phyloP scores from a whole-genome alignment of 2,113 vertebrate genomes.

The Neogobius melanostomus region DNA sequence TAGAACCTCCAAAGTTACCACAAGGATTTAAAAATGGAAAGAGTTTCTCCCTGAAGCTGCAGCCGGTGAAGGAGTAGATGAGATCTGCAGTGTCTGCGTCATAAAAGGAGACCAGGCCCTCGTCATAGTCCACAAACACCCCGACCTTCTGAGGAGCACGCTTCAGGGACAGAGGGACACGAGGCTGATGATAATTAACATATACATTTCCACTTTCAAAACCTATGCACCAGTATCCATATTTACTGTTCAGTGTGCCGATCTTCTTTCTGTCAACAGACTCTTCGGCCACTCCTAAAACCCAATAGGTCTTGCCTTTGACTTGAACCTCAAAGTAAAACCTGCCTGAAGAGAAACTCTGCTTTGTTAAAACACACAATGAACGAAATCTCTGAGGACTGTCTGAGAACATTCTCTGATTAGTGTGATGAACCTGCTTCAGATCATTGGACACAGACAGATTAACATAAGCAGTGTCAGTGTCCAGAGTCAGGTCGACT shows the following conservation, averaged over 20 bases:
- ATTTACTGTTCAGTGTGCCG: not conserved
- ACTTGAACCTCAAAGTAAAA: constrained; percentile 3
- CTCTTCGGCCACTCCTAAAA: not conserved
- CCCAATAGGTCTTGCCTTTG: not conserved
- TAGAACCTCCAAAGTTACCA: not conserved
- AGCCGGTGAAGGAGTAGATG: no score
- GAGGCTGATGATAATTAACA: no score
- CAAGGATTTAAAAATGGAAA: not conserved
- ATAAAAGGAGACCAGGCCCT: no score
- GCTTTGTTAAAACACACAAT: not conserved
- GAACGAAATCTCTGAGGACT: not conserved
- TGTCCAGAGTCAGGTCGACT: not conserved
- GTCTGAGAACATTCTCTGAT: not conserved
- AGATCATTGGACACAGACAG: not conserved
- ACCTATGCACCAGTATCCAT: not conserved
- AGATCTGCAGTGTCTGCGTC: no score
- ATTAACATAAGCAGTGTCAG: not conserved
- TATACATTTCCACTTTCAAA: not conserved
- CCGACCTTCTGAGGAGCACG: not conserved
- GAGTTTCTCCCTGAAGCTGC: no score
- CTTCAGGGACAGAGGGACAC: not conserved
- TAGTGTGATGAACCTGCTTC: not conserved
- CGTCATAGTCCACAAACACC: no score
- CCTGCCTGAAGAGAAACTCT: not conserved
- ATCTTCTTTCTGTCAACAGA: not conserved